Conservation (phyloP, 2,797 vertebrate genomes). For the Sebastes flavidus region DNA sequence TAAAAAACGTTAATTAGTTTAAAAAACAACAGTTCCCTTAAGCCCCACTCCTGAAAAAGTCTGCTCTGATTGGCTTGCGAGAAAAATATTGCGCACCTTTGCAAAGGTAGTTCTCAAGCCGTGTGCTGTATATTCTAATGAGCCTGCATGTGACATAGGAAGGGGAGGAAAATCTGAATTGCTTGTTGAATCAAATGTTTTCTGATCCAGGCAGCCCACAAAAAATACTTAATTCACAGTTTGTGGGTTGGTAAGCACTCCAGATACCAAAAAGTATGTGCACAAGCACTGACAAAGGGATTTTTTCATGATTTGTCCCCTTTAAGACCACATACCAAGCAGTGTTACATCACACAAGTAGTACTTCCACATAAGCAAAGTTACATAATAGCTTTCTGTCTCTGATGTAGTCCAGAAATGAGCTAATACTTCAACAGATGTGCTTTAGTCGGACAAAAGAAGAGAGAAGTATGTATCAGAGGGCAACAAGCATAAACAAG, state of each 20-base stretch:
- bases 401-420: neutral
- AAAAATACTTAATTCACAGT: too few relatives aligned
- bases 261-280: neutral
- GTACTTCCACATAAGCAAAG: neutral
- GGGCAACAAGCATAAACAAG: constrained; percentile 52
- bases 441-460: constrained; percentile 6
- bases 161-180: too few relatives aligned
- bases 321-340: neutral
- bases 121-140: too few relatives aligned
- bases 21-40: too few relatives aligned
- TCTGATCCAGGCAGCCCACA: too few relatives aligned
- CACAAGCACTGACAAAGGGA: neutral
- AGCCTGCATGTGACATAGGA: too few relatives aligned
- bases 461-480: constrained; percentile 3
- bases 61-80: too few relatives aligned
- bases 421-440: neutral
- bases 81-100: too few relatives aligned
- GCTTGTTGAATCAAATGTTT: too few relatives aligned
- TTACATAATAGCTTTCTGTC: neutral
- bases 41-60: too few relatives aligned
- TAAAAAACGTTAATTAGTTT: too few relatives aligned
- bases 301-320: neutral
- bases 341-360: neutral
- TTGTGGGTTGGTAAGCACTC: neutral
- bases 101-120: too few relatives aligned